Conservation (phyloP, 2,888 invertebrate genomes). For the Hesperia comma region DNA sequence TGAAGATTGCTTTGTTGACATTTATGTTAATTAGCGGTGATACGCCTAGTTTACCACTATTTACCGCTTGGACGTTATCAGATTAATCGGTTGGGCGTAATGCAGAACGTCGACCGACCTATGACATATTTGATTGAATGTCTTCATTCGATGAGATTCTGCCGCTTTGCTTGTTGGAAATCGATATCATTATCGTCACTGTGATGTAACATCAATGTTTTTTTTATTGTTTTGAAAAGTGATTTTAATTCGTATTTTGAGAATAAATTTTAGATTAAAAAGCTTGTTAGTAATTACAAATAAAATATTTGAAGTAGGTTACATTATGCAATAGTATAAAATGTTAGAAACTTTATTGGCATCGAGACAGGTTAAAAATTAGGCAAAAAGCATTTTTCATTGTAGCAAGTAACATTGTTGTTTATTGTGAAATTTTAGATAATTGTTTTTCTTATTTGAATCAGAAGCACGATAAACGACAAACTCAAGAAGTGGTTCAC, state of each 20-base stretch:
- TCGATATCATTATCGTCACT: background rate
- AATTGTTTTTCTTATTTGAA: too few relatives aligned
- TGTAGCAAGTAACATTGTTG: too few relatives aligned
- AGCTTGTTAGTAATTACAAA: too few relatives aligned
- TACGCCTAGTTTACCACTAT: conserved; percentile 18
- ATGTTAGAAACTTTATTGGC: background rate
- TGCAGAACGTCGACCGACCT: conserved; percentile 21
- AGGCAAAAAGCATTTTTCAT: too few relatives aligned
- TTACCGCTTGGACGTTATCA: conserved; percentile 17
- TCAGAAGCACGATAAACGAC: too few relatives aligned
- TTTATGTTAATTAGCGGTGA: conserved; percentile 23
- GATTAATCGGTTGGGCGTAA: conserved; percentile 18
- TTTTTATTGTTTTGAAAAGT: too few relatives aligned
- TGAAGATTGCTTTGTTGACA: conserved; percentile 12
- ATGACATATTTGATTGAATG: conserved; percentile 13
- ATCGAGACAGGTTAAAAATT: too few relatives aligned
- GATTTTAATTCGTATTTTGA: too few relatives aligned
- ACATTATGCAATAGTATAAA: too few relatives aligned
- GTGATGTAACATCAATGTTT: background rate
- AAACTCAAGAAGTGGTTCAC: background rate
- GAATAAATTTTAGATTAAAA: too few relatives aligned
- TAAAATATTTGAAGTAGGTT: too few relatives aligned
- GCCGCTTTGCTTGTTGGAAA: background rate
- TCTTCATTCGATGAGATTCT: background rate
- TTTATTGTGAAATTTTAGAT: too few relatives aligned